Base-by-base conservation (phyloP, 2,888 invertebrate species). In the Heliconius hortense region DNA sequence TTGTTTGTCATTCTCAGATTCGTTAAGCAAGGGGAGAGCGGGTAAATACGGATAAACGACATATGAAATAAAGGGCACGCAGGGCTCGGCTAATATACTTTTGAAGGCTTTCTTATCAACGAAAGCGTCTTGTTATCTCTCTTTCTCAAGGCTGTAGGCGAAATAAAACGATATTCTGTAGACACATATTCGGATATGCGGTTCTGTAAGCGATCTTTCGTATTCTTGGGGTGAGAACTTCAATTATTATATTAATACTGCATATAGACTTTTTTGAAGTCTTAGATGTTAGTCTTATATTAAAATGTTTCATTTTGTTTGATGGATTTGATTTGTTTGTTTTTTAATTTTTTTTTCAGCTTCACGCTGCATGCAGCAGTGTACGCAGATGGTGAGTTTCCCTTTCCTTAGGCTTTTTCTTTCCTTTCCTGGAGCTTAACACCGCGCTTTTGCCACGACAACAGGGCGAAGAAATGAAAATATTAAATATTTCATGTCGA, bases 41-140 rank as follows among this genome's bases (percentile, higher is more conserved):
- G 76, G 76, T 66, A 78, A 80, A 80, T 77, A 79, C 80, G 78
- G 79, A 82, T 82, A 82, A 82, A 79, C 80, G 78, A 80, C 80
- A 80, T 82, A 80, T 81, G 82, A 81, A 84, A 83, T 79, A 81
- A 81, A 83, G 79, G 77, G 82, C 82, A 79, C 80, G 79, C 76
- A 79, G 81, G 82, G 82, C 80, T 79, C 78, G 79, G 82, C 82
- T 85, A 86, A 86, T 86, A 86, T 82, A 84, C 84, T 84, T 84
- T 83, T 82, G 84, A 82, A 84, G 84, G 84, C 82, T 82, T 80
- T 81, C 84, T 87, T 87, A 86, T 86, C 85, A 81, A 81, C 39
- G 75, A 82, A 82, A 84, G 82, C 82, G 81, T 81, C 82, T 81
- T 82, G 82, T 85, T 86, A 86, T 87, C 85, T 84, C 79, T 79